Evolutionary conservation across 2,113 vertebrate species (phyloP).

Genomic region (Eptesicus fuscus): DNA sequence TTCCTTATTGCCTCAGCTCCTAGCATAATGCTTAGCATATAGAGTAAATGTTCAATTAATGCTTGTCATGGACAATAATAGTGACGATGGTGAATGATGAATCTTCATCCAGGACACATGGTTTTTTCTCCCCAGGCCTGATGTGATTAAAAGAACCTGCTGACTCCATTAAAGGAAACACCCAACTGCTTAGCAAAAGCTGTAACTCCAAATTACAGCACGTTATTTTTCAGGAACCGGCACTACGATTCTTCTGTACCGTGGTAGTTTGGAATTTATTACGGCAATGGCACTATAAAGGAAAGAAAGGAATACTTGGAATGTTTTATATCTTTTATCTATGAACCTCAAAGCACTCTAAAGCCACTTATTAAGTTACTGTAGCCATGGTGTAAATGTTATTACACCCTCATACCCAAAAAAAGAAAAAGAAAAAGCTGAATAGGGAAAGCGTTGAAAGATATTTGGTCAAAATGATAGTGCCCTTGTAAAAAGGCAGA

Average conservation of each 20-base stretch:
- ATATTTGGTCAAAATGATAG: background rate
- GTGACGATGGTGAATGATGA: background rate
- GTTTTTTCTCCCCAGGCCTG: background rate
- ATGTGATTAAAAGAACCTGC: constrained; percentile 13
- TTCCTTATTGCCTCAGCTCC: constrained; percentile 11
- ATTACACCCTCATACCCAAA: constrained; percentile 8
- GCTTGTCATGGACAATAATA: constrained; percentile 6
- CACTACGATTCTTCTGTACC: background rate
- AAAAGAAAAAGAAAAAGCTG: constrained; percentile 16
- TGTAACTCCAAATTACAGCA: background rate
- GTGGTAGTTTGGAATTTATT: constrained; percentile 40
- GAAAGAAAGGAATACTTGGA: constrained; percentile 24
- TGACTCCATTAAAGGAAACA: background rate
- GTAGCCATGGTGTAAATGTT: constrained; percentile 10
- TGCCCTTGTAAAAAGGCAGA: background rate
- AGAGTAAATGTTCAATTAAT: constrained; percentile 21
- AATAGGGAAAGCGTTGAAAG: constrained; percentile 9
- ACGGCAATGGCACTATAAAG: constrained; percentile 14
- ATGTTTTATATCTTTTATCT: constrained; percentile 42
- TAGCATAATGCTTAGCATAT: background rate
- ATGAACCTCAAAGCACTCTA: constrained; percentile 35
- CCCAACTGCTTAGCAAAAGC: background rate
- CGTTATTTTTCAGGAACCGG: constrained; percentile 25
- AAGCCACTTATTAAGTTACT: constrained; percentile 45
- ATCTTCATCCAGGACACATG: background rate